Evolutionary conservation across 1,140 invertebrate species (phyloP).

Genomic region (Monochamus saltuarius): DNA sequence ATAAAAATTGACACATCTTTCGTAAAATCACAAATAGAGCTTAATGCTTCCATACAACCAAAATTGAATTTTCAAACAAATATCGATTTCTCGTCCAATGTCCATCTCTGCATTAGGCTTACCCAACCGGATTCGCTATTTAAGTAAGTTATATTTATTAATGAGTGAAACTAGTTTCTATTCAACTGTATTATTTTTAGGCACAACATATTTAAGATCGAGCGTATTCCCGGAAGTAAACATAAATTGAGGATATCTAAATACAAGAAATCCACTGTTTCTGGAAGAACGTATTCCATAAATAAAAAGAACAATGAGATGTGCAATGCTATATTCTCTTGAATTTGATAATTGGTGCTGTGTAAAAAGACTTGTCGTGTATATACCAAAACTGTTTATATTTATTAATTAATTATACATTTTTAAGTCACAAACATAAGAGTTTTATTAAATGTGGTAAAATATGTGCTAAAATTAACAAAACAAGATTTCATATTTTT

Average conservation of each 20-base stretch:
- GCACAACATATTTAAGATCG: constrained; percentile 67
- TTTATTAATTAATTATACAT: neutral
- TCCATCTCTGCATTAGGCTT: constrained; percentile 80
- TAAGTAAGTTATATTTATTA: constrained; percentile 54
- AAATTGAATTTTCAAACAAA: constrained; percentile 74
- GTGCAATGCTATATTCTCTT: constrained; percentile 56
- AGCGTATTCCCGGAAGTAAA: constrained; percentile 68
- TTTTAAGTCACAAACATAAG: neutral
- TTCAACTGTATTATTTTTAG: constrained; percentile 51
- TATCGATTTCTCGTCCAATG: constrained; percentile 75
- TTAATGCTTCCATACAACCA: constrained; percentile 69
- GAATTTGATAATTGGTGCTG: constrained; percentile 15
- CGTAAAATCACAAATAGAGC: constrained; percentile 69
- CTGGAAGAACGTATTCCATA: constrained; percentile 72
- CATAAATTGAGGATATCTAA: constrained; percentile 63
- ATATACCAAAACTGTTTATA: neutral
- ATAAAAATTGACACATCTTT: constrained; percentile 68
- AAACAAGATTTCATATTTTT: too few species aligned
- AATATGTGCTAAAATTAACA: too few species aligned
- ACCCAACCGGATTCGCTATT: constrained; percentile 68
- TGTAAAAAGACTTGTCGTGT: constrained; percentile 11
- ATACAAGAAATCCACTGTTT: constrained; percentile 54
- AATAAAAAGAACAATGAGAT: constrained; percentile 81
- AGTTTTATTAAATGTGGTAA: too few species aligned
- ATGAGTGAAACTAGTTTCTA: neutral